Percentiles rank a stretch among this genome's conserved stretches.
These are phyloP conservation scores for Nycteola revayana DNA, from an alignment of 2,888 invertebrate genomes.

Conservation along the genomic window DNA sequence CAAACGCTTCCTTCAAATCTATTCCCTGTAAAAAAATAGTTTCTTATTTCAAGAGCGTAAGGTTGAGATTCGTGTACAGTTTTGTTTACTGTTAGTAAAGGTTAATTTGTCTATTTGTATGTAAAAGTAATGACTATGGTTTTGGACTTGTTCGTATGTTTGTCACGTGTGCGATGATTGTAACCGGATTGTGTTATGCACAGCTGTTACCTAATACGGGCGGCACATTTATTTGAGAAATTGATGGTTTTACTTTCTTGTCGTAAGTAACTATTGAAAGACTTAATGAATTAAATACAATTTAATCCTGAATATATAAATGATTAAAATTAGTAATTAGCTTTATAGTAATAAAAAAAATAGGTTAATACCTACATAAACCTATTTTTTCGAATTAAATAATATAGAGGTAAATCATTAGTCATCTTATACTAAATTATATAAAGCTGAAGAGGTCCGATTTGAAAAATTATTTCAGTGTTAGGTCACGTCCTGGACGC, in stretches of 20 bases:
- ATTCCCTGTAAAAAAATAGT: slow-evolving; percentile 4
- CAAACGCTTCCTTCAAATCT: slow-evolving; percentile 29
- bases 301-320: too few species aligned
- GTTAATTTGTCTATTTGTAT: slow-evolving; percentile 46
- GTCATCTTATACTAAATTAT: too few species aligned
- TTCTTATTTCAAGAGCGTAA: slow-evolving; percentile 17
- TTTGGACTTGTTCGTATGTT: slow-evolving; percentile 36
- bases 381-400: too few species aligned
- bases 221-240: slow-evolving; percentile 12
- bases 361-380: too few species aligned
- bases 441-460: too few species aligned
- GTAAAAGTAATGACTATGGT: slow-evolving; percentile 32
- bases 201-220: slow-evolving; percentile 52
- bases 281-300: too few species aligned
- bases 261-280: too few species aligned
- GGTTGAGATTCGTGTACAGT: slow-evolving; percentile 17
- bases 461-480: too few species aligned
- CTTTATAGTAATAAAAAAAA: too few species aligned
- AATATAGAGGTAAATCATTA: too few species aligned
- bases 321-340: too few species aligned
- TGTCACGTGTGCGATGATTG: slow-evolving; percentile 36
- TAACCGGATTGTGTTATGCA: slow-evolving; percentile 40
- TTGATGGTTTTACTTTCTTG: slow-evolving; percentile 21
- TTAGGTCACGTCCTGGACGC: too few species aligned
- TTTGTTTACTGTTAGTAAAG: slow-evolving; percentile 24